Conservation (phyloP, 2,888 invertebrate genomes). For the Leptinotarsa peninsularis region DNA sequence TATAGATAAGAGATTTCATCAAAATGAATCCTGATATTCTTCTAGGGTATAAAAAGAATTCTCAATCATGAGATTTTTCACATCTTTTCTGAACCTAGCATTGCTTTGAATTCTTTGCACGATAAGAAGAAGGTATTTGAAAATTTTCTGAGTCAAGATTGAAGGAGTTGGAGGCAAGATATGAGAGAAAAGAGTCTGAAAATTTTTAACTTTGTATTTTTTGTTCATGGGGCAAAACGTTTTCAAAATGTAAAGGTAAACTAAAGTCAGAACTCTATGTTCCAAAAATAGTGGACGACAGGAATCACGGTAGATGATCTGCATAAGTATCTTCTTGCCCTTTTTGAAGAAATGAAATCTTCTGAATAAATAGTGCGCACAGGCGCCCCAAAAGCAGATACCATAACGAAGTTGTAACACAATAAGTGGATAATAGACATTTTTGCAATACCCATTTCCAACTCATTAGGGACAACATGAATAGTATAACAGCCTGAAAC, state of each 20-base stretch:
- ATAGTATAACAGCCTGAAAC: background rate
- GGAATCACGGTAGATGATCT: background rate
- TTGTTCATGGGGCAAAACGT: background rate
- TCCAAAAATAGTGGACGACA: background rate
- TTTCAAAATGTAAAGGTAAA: background rate
- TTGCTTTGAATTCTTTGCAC: background rate
- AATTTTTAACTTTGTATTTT: background rate
- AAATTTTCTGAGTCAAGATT: background rate
- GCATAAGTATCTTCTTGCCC: background rate
- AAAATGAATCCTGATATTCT: background rate
- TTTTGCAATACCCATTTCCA: background rate
- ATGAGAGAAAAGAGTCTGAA: background rate
- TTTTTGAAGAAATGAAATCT: background rate
- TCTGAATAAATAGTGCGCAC: background rate
- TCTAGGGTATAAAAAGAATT: background rate
- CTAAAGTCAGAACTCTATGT: background rate
- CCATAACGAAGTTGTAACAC: conserved; percentile 1
- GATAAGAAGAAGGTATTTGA: background rate
- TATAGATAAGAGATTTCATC: background rate
- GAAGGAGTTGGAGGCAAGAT: background rate
- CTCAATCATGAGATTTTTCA: background rate
- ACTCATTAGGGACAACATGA: conserved; percentile 8
- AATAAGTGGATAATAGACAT: background rate
- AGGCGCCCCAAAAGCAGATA: conserved; percentile 12
- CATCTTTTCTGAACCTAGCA: background rate